Evolutionary conservation across 2,888 invertebrate genomes (phyloP).

Genomic region (Lagria hirta): DNA sequence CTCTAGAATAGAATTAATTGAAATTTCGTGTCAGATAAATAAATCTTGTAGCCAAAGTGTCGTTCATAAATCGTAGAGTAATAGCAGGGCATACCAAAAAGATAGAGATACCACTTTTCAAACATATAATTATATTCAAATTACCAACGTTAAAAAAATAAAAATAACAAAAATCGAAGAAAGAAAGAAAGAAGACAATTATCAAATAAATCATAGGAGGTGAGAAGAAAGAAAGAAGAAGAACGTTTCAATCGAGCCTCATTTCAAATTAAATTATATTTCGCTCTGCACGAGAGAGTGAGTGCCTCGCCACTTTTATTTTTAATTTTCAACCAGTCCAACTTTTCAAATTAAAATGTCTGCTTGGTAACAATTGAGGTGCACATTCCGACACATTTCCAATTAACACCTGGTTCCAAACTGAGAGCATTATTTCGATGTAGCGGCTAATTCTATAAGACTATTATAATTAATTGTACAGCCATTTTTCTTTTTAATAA

Average conservation of each 20-base stretch:
- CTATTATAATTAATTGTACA: constrained; percentile 8
- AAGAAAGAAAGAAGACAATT: constrained; percentile 11
- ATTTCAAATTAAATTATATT: constrained; percentile 51
- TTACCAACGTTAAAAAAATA: constrained; percentile 34
- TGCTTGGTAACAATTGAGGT: constrained; percentile 46
- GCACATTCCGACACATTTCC: constrained; percentile 49
- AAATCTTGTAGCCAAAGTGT: constrained; percentile 25
- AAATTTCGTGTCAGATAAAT: constrained; percentile 28
- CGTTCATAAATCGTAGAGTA: constrained; percentile 31
- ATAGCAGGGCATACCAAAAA: constrained; percentile 29
- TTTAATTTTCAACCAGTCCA: constrained; percentile 30
- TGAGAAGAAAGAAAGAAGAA: constrained; percentile 47
- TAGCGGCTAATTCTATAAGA: constrained; percentile 5
- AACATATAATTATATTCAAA: constrained; percentile 41
- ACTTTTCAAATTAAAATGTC: constrained; percentile 51
- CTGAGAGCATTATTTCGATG: constrained; percentile 3
- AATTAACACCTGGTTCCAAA: constrained; percentile 48
- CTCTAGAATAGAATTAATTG: constrained; percentile 27
- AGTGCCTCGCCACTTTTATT: constrained; percentile 18
- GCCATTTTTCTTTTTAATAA: constrained; percentile 12
- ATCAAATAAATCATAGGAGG: constrained; percentile 43
- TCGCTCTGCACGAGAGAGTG: constrained; percentile 40
- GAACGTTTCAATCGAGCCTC: constrained; percentile 46
- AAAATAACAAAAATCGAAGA: constrained; percentile 15
- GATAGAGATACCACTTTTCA: constrained; percentile 33